Evolutionary conservation across 2,797 vertebrate genomes (phyloP), one percentile per base, ranked within the genome.

Genomic region (Hypotaenidia philippensis): DNA sequence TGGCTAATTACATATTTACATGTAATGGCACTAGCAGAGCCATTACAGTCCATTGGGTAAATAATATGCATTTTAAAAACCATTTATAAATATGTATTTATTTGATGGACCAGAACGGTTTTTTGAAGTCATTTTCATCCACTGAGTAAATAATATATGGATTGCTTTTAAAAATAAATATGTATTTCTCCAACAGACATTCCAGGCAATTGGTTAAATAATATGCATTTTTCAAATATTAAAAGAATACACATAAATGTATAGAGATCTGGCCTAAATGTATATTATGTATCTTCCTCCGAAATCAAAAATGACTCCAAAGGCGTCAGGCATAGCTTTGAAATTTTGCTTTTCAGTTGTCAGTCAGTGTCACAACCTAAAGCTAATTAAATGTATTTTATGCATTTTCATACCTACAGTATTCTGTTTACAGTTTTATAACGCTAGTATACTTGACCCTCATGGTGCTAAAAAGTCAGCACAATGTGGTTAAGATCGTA

Each of bases 1-100:
- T 96, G 72, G 55, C 89, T 97, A 97, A 98, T 97, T 97, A 96
- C 74, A 27, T 95, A 97, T 97, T 97, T 97, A 96, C 61, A 56
- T 87, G 52, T 95, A 96, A 89, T 85, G 83, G 82, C 86, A 38
- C 83, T 83, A 95, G 87, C 89, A 93, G 91, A 96, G 87, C 82
- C 85, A 92, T 94, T 92, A 44, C 85, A 94, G 87, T 83, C 81
- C 89, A 87, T 92, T 69, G 82, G 65, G 85, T 95, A 96, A 97
- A 96, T 92, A 96, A 94, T 95, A 91, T 27, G 80, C 94, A 92
- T 97, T 97, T 97, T 94, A 95, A 95, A 96, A 97, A 66, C 70
- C 88, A 90, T 96, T 93, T 94, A 94, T 97, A 97, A 97, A 96
- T 97, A 97, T 97, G 94, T 97, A 97, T 97, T 97, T 97, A 96